Base-by-base conservation (phyloP, 2,797 vertebrate species). In the Mycteria americana region DNA sequence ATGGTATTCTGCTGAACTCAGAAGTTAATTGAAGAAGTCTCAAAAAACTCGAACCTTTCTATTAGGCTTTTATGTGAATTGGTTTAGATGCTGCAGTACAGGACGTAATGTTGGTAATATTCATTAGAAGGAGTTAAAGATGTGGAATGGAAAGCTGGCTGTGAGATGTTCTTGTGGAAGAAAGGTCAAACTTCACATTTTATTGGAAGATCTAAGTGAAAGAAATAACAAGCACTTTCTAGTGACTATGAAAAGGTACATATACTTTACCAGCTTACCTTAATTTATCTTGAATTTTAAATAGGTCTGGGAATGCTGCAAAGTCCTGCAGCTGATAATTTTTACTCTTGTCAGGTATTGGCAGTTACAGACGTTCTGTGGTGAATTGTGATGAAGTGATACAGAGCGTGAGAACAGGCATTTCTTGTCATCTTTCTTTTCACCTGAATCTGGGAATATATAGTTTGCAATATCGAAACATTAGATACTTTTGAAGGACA, bases 221-320 rank as follows among this genome's bases (percentile, higher is more conserved):
- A 73, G 85, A 87, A 89, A 72, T 78, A 88, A 67, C 25, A 89
- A 72, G 39, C 60, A 45, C 63, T 93, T 97, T 83, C 54, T 76
- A 35, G 60, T 74, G 68, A 45, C 64, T 89, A 16, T 90, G 82
- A 74, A 88, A 89, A 77, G 16, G 35, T 81, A 53, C 41, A 64
- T 79, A 53, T 13, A 69, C 35, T 54, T 56, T 57, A 56, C 57
- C 28, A 83, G 12, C n/a, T 92, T 95, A 50, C 50, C 30, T 70
- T 95, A 89, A 64, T 90, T 88, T 83, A 59, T 78, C 70, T 87
- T 88, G 91, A 97, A 95, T 97, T 96, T 96, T 91, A 95, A 96
- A 56, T 75, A 92, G 70, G 16, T 82, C 48, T 94, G 90, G 82
- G 67, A 94, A 87, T 75, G 30, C 84, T 72, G 41, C 67, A 72